Evolutionary conservation across 2,113 vertebrate genomes (phyloP), one percentile per base, ranked within the genome.

Genomic region (Petromus typicus): DNA sequence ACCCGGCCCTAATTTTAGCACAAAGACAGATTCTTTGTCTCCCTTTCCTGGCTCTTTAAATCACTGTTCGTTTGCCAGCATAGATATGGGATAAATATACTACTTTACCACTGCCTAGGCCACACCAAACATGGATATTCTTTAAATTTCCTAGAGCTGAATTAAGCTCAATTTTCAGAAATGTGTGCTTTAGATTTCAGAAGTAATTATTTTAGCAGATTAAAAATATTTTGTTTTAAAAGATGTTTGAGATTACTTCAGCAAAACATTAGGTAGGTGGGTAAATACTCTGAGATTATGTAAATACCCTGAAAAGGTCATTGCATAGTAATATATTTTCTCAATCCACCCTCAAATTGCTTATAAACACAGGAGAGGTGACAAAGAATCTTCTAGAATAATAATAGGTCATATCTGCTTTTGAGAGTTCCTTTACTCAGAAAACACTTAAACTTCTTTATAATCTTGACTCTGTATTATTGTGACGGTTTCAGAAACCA

Each of bases 401-500:
- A 56, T 59, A 69, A 40, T 17, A 85, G 10, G 54, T 91, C 37
- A n/a, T 80, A 81, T 85, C 75, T 71, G 63, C 43, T 78, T 92
- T 61, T 86, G n/a, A 79, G 40, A 86, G 22, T 0, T 13, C 71
- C 40, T 86, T 93, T 82, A 30, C 27, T 93, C 71, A 85, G 45
- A 92, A 84, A 95, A 92, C 51, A 23, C 37, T 89, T 79, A 48
- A 87, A 85, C 2, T 83, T 37, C 37, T 73, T 89, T 71, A 79
- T 56, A 43, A 69, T 93, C 54, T 48, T 93, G 25, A 84, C 43
- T 90, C 20, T 34, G 10, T 78, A 56, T 80, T 73, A 59, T 80
- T 86, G 83, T 57, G 61, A 84, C 86, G 71, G 22, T 64, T 91
- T 93, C 59, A 96, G 76, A 76, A 94, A 59, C 25, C 32, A n/a